These are phyloP conservation scores for Colius striatus DNA, from an alignment of 2,113 vertebrate genomes.

Conservation along the genomic window DNA sequence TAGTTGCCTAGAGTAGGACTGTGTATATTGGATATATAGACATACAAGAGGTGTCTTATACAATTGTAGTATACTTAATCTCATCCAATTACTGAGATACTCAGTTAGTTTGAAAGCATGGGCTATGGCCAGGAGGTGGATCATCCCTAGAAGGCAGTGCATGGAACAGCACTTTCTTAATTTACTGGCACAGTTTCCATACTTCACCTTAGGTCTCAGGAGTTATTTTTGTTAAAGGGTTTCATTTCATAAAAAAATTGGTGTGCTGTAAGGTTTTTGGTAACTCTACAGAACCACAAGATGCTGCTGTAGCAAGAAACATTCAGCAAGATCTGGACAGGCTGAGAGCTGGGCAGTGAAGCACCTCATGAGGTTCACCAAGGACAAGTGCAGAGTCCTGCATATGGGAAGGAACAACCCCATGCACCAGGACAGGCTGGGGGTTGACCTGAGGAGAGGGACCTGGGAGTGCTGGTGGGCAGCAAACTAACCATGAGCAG, in stretches of 20 bases:
- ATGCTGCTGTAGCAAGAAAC: background rate
- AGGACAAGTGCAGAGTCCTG: too few relatives aligned
- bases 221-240: background rate
- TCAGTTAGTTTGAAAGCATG: accelerated
- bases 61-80: background rate
- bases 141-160: background rate
- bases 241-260: background rate
- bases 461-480: too few relatives aligned
- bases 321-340: too few relatives aligned
- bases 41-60: background rate
- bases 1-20: background rate
- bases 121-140: background rate
- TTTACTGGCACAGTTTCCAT: background rate
- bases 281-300: background rate
- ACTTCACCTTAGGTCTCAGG: background rate
- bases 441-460: too few relatives aligned
- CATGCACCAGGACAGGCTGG: too few relatives aligned
- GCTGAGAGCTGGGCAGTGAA: too few relatives aligned
- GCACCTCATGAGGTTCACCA: too few relatives aligned
- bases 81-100: background rate
- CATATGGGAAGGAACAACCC: too few relatives aligned
- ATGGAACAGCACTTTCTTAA: background rate
- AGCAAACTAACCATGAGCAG: too few relatives aligned
- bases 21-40: background rate
- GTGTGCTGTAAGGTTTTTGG: background rate